Conservation (phyloP, 2,888 invertebrate species). For the Himalopsyche anomala region DNA sequence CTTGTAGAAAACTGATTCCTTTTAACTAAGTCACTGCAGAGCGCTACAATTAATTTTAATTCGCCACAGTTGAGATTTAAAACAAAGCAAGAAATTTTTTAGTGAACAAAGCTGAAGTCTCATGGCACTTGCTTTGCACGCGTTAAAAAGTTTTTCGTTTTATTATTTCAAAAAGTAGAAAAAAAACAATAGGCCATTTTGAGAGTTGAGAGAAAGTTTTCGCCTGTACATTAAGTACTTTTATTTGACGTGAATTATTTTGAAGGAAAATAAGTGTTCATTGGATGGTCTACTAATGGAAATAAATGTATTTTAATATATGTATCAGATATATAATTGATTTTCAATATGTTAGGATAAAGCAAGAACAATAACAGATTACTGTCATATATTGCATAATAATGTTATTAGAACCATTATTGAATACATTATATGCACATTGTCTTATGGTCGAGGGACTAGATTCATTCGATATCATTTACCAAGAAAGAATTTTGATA, state of each 20-base stretch:
- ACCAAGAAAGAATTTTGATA: too few species aligned
- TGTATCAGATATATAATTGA: too few species aligned
- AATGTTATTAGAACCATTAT: too few species aligned
- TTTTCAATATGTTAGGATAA: too few species aligned
- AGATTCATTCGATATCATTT: too few species aligned
- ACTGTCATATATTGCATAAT: too few species aligned
- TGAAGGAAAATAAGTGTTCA: not conserved
- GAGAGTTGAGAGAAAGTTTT: not conserved
- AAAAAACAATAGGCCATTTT: slow-evolving; percentile 12
- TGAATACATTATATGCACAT: too few species aligned
- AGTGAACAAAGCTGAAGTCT: not conserved
- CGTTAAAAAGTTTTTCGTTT: slow-evolving; percentile 9
- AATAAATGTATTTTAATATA: too few species aligned
- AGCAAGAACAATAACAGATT: too few species aligned
- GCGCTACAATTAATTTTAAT: slow-evolving; percentile 51
- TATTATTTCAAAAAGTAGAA: slow-evolving; percentile 12
- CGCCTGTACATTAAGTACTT: not conserved
- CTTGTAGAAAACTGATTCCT: too few species aligned
- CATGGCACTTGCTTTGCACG: not conserved
- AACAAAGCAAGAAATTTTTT: not conserved
- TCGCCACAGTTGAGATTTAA: slow-evolving; percentile 43
- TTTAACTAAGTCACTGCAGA: not conserved
- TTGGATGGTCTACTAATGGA: not conserved
- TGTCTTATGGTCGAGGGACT: too few species aligned
- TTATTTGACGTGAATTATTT: not conserved